Evolutionary conservation across 2,888 invertebrate genomes (phyloP).

Genomic region (Tipula confusa): DNA sequence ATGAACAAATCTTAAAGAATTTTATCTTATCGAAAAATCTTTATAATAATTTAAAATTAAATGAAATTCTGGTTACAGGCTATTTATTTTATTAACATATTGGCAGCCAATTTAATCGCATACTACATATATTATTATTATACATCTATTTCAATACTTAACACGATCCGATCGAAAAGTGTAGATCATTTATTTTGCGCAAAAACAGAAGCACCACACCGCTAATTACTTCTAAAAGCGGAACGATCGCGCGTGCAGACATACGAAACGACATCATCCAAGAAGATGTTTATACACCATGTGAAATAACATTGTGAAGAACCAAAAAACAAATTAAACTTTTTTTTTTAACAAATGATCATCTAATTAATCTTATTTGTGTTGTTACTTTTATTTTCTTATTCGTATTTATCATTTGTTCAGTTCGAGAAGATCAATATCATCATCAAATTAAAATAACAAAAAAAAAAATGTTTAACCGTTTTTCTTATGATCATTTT

Average conservation of each 20-base stretch:
- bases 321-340: background rate
- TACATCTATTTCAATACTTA: too few relatives aligned
- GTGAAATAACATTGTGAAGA: too few relatives aligned
- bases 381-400: background rate
- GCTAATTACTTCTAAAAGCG: too few relatives aligned
- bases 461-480: background rate
- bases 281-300: background rate
- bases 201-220: too few relatives aligned
- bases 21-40: background rate
- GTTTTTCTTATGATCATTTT: background rate
- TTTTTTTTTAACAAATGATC: slow-evolving; percentile 1
- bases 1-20: background rate
- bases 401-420: background rate
- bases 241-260: too few relatives aligned
- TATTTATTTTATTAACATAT: background rate
- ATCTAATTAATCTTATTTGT: background rate
- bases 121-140: too few relatives aligned
- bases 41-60: background rate
- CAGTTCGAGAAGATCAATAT: background rate
- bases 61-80: background rate
- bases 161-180: too few relatives aligned
- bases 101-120: background rate
- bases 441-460: slow-evolving; percentile 6
- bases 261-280: background rate
- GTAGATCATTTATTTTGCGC: too few relatives aligned